Conservation (phyloP, 2,888 invertebrate species). For the Drosophila maculinotata region DNA sequence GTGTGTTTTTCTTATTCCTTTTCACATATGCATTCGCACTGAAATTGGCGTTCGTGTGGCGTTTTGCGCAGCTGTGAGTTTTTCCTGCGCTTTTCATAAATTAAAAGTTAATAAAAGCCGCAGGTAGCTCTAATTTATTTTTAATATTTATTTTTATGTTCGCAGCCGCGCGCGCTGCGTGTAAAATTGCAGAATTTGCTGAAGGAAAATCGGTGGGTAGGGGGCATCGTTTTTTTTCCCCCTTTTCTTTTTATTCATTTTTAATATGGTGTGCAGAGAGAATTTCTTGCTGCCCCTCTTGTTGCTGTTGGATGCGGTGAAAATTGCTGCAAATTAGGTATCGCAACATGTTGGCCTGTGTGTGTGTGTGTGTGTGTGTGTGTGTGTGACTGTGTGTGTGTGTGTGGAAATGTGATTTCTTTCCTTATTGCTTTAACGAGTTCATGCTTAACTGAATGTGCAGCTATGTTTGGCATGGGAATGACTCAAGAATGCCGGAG, state of each 20-base stretch:
- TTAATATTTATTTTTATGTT: slow-evolving; percentile 74
- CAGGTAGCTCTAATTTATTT: slow-evolving; percentile 78
- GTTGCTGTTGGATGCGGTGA: slow-evolving; percentile 55
- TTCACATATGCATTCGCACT: slow-evolving; percentile 24
- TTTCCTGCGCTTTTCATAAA: slow-evolving; percentile 66
- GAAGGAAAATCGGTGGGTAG: background rate
- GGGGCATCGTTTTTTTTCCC: slow-evolving; percentile 10
- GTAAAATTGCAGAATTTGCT: slow-evolving; percentile 54
- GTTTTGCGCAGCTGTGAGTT: slow-evolving; percentile 42
- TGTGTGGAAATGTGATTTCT: slow-evolving; percentile 45
- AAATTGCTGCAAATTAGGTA: slow-evolving; percentile 73
- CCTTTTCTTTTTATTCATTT: slow-evolving; percentile 55
- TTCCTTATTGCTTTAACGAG: slow-evolving; percentile 63
- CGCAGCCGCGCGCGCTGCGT: slow-evolving; percentile 59
- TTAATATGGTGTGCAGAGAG: slow-evolving; percentile 49
- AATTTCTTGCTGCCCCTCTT: slow-evolving; percentile 21
- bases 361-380: slow-evolving; percentile 4
- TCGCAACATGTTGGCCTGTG: slow-evolving; percentile 35
- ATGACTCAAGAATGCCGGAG: slow-evolving; percentile 43
- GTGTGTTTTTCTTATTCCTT: slow-evolving; percentile 19
- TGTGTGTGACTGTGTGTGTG: slow-evolving; percentile 11
- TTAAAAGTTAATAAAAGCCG: slow-evolving; percentile 76
- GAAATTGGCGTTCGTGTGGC: slow-evolving; percentile 7
- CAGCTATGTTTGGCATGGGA: slow-evolving; percentile 39
- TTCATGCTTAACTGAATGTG: slow-evolving; percentile 58